phyloP scores from a whole-genome alignment of 2,888 invertebrate species.

The Epistrophe grossulariae region DNA sequence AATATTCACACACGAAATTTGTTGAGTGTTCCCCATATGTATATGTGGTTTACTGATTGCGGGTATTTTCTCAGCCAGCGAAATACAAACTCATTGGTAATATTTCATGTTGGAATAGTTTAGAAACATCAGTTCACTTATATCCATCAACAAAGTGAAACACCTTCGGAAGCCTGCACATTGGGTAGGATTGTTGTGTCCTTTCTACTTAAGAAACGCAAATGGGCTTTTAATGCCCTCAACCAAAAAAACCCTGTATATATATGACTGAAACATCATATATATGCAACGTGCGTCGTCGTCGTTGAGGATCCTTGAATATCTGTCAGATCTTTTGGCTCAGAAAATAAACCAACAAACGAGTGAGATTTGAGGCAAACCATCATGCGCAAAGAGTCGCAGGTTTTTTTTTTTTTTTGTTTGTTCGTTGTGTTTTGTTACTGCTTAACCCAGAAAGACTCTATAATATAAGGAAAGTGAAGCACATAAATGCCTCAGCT shows the following conservation, averaged over 20 bases:
- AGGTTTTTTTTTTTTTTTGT: conserved; percentile 1
- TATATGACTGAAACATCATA: conserved; percentile 33
- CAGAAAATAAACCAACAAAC: conserved; percentile 44
- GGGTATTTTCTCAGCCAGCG: conserved; percentile 6
- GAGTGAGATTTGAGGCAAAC: conserved; percentile 40
- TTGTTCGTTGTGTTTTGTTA: too few species aligned
- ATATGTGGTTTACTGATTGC: too few species aligned
- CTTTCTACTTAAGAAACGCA: conserved; percentile 69
- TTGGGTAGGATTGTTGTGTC: conserved; percentile 33
- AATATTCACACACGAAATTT: too few species aligned
- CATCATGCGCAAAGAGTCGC: conserved; percentile 12
- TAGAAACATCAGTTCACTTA: background rate
- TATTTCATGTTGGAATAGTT: conserved; percentile 35
- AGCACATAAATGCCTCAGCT: conserved; percentile 67
- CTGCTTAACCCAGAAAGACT: conserved; percentile 8
- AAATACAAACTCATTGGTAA: conserved; percentile 27
- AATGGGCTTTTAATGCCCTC: conserved; percentile 71
- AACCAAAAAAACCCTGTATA: background rate
- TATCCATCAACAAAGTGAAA: background rate
- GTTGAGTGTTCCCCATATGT: too few species aligned
- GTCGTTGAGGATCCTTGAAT: conserved; percentile 41
- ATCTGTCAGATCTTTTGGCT: conserved; percentile 55
- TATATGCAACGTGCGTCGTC: background rate
- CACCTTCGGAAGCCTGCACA: conserved; percentile 54
- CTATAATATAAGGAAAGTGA: conserved; percentile 62